These are phyloP conservation scores for Euzetes globulus DNA, from an alignment of 2,888 invertebrate genomes.

Conservation along the genomic window DNA sequence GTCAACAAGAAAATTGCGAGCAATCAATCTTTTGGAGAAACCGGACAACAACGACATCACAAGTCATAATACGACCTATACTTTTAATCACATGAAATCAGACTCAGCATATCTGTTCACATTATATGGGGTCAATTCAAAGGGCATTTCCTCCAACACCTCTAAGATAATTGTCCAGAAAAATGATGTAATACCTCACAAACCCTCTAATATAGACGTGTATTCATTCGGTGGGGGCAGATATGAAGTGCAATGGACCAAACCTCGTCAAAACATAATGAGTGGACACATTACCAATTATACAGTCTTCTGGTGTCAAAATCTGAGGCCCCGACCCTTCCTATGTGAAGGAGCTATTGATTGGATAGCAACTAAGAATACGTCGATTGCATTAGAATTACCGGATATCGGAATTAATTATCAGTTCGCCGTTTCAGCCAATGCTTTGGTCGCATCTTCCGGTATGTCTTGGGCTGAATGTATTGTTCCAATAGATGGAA, in stretches of 20 bases:
- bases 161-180: constrained; percentile 28
- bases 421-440: constrained; percentile 38
- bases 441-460: constrained; percentile 28
- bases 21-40: background rate
- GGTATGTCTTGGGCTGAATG: constrained; percentile 40
- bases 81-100: constrained; percentile 33
- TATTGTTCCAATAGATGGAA: constrained; percentile 37
- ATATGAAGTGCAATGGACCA: constrained; percentile 37
- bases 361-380: constrained; percentile 30
- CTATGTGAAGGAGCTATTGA: constrained; percentile 37
- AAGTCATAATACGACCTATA: background rate
- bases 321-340: constrained; percentile 35
- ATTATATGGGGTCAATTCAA: constrained; percentile 36
- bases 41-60: background rate
- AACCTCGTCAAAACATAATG: background rate
- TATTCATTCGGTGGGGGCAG: constrained; percentile 35
- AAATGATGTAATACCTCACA: constrained; percentile 32
- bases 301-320: constrained; percentile 38
- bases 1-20: background rate
- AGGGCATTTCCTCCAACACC: constrained; percentile 35
- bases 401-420: constrained; percentile 34
- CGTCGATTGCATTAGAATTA: constrained; percentile 31
- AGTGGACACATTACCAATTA: constrained; percentile 24
- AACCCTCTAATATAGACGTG: constrained; percentile 36
- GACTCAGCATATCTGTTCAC: constrained; percentile 34